phyloP scores from a whole-genome alignment of 2,113 vertebrate genomes.

The Odocoileus virginianus region DNA sequence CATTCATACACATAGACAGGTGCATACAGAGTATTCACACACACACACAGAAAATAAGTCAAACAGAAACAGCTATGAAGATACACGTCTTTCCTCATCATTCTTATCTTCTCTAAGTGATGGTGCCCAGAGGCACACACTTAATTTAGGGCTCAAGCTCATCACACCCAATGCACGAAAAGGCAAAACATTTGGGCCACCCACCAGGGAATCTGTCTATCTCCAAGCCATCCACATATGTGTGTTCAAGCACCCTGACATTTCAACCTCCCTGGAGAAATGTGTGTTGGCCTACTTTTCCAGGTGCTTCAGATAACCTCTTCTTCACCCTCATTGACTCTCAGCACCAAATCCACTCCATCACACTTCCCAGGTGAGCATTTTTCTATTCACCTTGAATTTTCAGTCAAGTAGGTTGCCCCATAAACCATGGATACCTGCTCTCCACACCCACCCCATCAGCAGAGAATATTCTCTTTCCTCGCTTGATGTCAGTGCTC shows the following conservation, averaged over 20 bases:
- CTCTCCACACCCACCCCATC: background rate
- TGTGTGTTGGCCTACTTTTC: background rate
- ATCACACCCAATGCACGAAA: background rate
- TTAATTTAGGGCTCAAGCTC: constrained; percentile 13
- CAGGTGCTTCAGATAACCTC: background rate
- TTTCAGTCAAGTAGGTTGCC: background rate
- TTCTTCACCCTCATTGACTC: background rate
- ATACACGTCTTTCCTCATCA: constrained; percentile 42
- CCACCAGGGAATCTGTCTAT: background rate
- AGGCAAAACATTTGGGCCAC: background rate
- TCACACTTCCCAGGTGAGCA: background rate
- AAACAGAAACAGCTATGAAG: constrained; percentile 58
- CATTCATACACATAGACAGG: background rate
- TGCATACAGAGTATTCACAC: background rate
- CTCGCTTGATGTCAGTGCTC: background rate
- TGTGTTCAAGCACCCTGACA: background rate
- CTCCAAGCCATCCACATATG: background rate
- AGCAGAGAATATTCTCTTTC: background rate
- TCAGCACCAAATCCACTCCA: background rate
- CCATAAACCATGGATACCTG: background rate
- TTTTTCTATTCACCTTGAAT: background rate
- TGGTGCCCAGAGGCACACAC: constrained; percentile 52
- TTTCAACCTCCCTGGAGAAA: background rate
- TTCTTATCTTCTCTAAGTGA: constrained; percentile 53
- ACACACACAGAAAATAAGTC: constrained; percentile 10